Conservation (phyloP, 2,797 vertebrate species). For the Chlorospingus flavigularis region DNA sequence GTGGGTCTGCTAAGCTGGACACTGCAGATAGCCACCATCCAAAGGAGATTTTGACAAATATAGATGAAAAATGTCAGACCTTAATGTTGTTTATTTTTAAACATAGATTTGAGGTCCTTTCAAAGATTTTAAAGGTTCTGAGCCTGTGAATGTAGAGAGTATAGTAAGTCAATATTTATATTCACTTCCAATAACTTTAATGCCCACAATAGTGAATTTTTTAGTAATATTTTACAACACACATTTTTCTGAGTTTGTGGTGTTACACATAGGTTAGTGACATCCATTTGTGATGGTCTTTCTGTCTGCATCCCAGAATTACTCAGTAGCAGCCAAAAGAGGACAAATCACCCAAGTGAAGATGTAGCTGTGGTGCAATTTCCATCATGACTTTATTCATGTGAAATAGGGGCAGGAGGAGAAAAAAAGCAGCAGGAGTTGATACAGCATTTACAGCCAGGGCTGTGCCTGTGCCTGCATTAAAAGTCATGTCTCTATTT, state of each 20-base stretch:
- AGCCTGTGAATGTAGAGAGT: background rate
- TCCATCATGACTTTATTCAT: conserved; percentile 24
- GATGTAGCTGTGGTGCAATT: conserved; percentile 1
- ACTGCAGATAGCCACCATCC: background rate
- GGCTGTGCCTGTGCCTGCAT: background rate
- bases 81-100: background rate
- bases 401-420: background rate
- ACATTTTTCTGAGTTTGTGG: background rate
- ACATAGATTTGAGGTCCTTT: background rate
- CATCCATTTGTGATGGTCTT: background rate
- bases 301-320: background rate
- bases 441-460: background rate
- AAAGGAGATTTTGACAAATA: background rate
- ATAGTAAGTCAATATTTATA: background rate
- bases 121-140: background rate
- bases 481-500: conserved; percentile 8
- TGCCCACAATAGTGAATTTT: background rate
- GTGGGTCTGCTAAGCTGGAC: background rate
- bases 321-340: background rate
- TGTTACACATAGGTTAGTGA: background rate
- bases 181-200: background rate
- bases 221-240: background rate
- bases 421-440: background rate
- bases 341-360: conserved; percentile 13
- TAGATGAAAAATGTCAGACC: background rate